Conservation (phyloP, 2,113 vertebrate genomes). For the Corvus hawaiiensis region DNA sequence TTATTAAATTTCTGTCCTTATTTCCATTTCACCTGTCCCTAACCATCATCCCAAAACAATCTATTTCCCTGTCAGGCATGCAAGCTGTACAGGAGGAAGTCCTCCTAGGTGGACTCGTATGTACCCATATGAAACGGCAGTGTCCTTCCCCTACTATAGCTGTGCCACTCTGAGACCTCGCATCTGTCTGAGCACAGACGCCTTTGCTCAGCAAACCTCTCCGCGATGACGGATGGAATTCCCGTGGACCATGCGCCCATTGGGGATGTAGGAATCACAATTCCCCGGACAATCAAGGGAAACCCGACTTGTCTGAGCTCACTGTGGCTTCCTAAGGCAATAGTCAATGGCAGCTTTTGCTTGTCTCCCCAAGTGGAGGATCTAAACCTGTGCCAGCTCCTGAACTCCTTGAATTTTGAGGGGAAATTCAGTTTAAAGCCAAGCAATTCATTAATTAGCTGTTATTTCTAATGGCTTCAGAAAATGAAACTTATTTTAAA, state of each 20-base stretch:
- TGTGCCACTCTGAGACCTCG: neutral
- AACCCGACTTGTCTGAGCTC: neutral
- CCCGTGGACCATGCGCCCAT: accelerated
- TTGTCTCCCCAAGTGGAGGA: neutral
- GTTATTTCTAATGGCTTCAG: conserved; percentile 45
- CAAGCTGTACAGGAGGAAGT: neutral
- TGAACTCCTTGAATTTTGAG: neutral
- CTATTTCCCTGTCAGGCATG: neutral
- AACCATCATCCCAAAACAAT: neutral
- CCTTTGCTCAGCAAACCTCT: neutral
- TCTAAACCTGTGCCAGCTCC: neutral
- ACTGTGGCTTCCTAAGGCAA: neutral
- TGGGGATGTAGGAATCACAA: neutral
- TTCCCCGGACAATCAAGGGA: neutral
- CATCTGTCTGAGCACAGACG: neutral
- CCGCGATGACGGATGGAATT: accelerated
- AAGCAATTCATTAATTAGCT: conserved; percentile 46
- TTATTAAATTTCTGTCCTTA: neutral
- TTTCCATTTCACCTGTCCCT: neutral
- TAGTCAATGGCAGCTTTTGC: neutral
- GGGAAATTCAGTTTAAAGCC: neutral
- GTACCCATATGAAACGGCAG: neutral
- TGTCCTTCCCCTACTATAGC: neutral
- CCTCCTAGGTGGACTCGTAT: neutral
- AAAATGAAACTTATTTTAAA: conserved; percentile 35